phyloP scores from a whole-genome alignment of 2,113 vertebrate genomes.

The Crocuta crocuta region DNA sequence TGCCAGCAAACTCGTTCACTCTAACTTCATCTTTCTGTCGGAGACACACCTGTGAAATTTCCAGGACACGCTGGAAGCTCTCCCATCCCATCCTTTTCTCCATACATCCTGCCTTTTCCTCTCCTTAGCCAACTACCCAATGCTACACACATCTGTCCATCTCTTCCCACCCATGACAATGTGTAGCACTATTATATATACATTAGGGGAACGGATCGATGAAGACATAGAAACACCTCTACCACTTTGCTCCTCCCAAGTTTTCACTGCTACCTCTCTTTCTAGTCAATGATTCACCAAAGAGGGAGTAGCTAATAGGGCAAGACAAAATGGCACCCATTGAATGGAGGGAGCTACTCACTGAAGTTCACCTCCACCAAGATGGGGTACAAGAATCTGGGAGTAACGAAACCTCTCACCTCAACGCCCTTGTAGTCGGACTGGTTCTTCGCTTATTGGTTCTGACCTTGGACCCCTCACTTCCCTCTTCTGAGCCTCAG shows the following conservation, averaged over 20 bases:
- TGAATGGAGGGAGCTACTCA: background rate
- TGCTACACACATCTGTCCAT: background rate
- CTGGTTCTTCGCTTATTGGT: background rate
- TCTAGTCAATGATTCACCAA: background rate
- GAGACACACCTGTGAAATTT: background rate
- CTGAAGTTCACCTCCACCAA: background rate
- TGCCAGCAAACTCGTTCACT: background rate
- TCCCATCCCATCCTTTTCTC: background rate
- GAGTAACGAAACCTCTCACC: background rate
- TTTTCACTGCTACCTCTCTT: background rate
- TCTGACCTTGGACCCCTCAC: background rate
- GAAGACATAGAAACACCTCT: background rate
- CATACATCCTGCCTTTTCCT: background rate
- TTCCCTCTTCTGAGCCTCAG: background rate
- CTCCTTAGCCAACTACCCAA: background rate
- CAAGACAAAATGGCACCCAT: background rate
- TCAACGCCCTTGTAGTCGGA: background rate
- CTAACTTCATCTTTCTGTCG: background rate
- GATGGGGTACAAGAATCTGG: background rate
- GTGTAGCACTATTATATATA: background rate
- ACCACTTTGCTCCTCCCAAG: background rate
- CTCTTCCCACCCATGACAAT: background rate
- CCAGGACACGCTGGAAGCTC: background rate
- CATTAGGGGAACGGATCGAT: fast-evolving
- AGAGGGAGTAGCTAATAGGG: background rate